phyloP scores from a whole-genome alignment of 1,140 invertebrate species.

The Caerostris extrusa region DNA sequence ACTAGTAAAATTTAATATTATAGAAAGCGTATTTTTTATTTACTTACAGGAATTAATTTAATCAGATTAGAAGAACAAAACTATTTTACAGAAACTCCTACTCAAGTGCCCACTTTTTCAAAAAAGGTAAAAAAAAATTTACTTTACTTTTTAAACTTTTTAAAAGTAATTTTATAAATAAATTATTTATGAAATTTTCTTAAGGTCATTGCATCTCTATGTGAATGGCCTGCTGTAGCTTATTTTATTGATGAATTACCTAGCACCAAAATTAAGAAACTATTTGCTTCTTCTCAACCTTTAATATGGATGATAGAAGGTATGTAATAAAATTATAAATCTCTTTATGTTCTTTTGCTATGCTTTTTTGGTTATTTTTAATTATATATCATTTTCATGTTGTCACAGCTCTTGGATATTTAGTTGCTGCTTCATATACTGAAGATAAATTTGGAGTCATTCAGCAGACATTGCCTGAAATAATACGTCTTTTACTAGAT shows the following conservation, averaged over 20 bases:
- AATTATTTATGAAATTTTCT: not conserved
- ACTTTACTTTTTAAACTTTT: not conserved
- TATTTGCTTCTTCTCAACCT: conserved; percentile 62
- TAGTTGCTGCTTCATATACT: conserved; percentile 67
- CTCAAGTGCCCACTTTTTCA: not conserved
- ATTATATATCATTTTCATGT: not conserved
- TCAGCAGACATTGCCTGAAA: conserved; percentile 39
- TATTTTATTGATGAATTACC: conserved; percentile 74
- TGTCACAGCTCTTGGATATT: conserved; percentile 59
- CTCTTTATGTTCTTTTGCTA: not conserved
- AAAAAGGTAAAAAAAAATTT: not conserved
- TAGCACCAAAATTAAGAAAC: conserved; percentile 43
- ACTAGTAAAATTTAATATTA: not conserved
- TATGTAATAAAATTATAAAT: not conserved
- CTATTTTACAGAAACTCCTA: not conserved
- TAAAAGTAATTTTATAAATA: not conserved
- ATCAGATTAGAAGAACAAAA: not conserved
- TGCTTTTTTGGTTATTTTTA: conserved; percentile 7
- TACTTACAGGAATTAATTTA: too few relatives aligned
- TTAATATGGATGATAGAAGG: conserved; percentile 71
- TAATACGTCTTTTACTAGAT: conserved; percentile 64
- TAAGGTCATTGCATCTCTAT: conserved; percentile 44
- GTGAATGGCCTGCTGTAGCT: conserved; percentile 35
- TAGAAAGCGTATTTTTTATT: too few relatives aligned
- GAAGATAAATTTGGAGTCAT: conserved; percentile 74